Conservation (phyloP, 2,888 invertebrate genomes). For the Teleiodes luculella region DNA sequence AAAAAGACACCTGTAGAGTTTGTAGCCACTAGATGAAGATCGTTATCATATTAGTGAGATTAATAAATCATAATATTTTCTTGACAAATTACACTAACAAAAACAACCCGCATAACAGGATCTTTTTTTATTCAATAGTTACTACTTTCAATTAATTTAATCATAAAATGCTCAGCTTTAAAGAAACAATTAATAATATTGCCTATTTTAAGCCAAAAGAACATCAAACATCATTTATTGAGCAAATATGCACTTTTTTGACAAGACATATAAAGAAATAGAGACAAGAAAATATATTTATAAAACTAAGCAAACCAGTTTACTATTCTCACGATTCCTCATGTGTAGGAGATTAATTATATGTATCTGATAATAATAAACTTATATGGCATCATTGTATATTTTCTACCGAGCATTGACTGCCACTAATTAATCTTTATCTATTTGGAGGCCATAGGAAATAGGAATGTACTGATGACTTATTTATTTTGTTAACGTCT, state of each 20-base stretch:
- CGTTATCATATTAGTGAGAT: background rate
- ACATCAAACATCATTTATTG: too few species aligned
- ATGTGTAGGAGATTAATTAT: background rate
- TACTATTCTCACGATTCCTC: background rate
- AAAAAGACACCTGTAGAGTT: too few species aligned
- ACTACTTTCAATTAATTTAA: too few species aligned
- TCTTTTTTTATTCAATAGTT: too few species aligned
- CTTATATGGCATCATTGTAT: constrained; percentile 4
- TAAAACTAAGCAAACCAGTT: background rate
- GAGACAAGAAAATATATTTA: background rate
- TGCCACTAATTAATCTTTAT: constrained; percentile 16
- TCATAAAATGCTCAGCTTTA: too few species aligned
- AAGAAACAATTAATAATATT: too few species aligned
- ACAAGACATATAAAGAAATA: too few species aligned
- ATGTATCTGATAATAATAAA: background rate
- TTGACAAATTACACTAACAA: background rate
- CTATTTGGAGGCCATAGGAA: constrained; percentile 16
- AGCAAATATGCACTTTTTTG: too few species aligned
- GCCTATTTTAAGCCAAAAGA: too few species aligned
- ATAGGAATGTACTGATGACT: constrained; percentile 14
- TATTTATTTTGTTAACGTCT: constrained; percentile 7
- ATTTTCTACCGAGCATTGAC: constrained; percentile 1
- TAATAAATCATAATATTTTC: background rate
- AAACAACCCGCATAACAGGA: too few species aligned
- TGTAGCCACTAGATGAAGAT: background rate